Evolutionary conservation across 2,888 invertebrate species (phyloP).

Genomic region (Volucella zonaria): DNA sequence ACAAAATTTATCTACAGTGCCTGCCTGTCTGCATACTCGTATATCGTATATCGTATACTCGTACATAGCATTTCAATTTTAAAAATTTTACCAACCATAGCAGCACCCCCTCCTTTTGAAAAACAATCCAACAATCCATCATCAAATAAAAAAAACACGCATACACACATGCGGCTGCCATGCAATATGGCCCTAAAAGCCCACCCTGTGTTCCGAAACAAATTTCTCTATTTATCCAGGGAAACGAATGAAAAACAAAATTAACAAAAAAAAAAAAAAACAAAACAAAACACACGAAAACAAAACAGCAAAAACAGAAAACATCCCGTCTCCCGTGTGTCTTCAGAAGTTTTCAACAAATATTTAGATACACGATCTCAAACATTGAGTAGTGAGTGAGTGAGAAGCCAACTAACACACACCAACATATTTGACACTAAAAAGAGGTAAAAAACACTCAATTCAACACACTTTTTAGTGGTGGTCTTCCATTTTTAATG

Average conservation of each 20-base stretch:
- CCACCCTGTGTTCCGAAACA: slow-evolving; percentile 27
- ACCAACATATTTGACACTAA: background rate
- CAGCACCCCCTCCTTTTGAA: background rate
- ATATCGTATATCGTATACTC: no score
- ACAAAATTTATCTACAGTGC: background rate
- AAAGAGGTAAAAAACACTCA: background rate
- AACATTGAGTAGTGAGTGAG: slow-evolving; percentile 43
- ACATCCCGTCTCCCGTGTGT: background rate
- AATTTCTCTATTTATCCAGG: slow-evolving; percentile 36
- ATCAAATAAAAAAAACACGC: slow-evolving; percentile 10
- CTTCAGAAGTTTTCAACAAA: slow-evolving; percentile 69
- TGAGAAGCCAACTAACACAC: slow-evolving; percentile 10
- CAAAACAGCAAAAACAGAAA: slow-evolving; percentile 20
- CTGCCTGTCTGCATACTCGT: background rate
- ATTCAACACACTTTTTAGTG: background rate
- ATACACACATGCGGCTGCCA: background rate
- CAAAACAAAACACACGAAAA: slow-evolving; percentile 1
- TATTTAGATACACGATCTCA: slow-evolving; percentile 67
- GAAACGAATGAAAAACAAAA: slow-evolving; percentile 24
- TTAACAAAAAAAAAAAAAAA: slow-evolving; percentile 11
- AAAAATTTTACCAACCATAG: background rate
- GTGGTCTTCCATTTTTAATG: slow-evolving; percentile 56
- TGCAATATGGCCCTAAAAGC: slow-evolving; percentile 30
- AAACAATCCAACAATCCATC: slow-evolving; percentile 47
- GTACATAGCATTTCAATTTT: slow-evolving; percentile 37